These are phyloP conservation scores for Galerucella nymphaeae DNA, from an alignment of 2,888 invertebrate genomes.

Conservation along the genomic window DNA sequence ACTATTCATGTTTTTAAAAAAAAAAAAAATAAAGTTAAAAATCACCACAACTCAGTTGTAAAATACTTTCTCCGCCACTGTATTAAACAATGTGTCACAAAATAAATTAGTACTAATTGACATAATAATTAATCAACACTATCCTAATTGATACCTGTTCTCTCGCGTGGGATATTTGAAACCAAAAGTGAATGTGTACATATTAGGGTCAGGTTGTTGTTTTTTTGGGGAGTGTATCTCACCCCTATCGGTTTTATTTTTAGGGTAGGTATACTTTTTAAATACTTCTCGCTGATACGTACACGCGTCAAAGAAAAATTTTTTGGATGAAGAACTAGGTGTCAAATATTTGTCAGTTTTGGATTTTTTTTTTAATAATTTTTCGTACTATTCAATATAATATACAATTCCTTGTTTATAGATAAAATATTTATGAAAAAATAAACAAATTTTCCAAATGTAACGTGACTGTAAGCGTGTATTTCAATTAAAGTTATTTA, in stretches of 20 bases:
- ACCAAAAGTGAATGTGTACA: neutral
- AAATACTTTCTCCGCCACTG: neutral
- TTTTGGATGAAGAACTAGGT: neutral
- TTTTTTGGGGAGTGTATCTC: slow-evolving; percentile 11
- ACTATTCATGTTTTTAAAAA: too few species aligned
- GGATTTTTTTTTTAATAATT: too few species aligned
- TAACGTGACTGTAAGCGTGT: slow-evolving; percentile 11
- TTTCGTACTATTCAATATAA: too few species aligned
- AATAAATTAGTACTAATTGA: slow-evolving; percentile 17
- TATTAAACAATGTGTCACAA: neutral
- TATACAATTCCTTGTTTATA: neutral
- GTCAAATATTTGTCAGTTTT: neutral
- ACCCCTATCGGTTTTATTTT: slow-evolving; percentile 8
- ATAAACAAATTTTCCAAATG: neutral
- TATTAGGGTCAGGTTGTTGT: neutral
- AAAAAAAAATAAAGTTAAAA: too few species aligned
- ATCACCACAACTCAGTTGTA: too few species aligned
- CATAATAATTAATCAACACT: slow-evolving; percentile 25
- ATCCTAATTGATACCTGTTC: slow-evolving; percentile 28
- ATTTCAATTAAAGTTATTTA: slow-evolving; percentile 14
- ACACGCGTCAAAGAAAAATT: neutral
- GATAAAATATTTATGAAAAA: neutral
- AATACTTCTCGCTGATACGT: neutral
- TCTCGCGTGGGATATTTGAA: slow-evolving; percentile 29
- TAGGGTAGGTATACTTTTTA: slow-evolving; percentile 1